Conservation (phyloP, 2,797 vertebrate species). For the Meda fulgida region DNA sequence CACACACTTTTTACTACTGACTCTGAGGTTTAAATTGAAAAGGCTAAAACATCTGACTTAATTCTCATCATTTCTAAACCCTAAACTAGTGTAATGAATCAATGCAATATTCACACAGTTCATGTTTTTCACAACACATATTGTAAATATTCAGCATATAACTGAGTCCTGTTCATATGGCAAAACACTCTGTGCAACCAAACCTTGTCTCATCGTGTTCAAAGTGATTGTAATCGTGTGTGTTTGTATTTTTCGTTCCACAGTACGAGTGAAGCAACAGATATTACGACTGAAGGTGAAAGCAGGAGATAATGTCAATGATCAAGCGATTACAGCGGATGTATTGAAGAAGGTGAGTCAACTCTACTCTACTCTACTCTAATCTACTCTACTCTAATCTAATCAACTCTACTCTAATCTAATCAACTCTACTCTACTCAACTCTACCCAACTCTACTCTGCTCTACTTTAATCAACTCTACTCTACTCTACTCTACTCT, state of each 20-base stretch:
- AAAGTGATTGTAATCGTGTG: background rate
- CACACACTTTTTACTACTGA: background rate
- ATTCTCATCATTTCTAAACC: background rate
- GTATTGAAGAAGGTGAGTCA: background rate
- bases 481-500: too few species aligned
- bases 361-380: too few species aligned
- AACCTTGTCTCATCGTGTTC: background rate
- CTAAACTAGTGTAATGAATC: background rate
- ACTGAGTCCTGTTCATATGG: too few species aligned
- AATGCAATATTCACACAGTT: too few species aligned
- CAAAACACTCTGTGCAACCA: background rate
- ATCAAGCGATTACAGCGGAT: background rate
- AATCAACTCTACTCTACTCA: too few species aligned
- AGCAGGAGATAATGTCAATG: slow-evolving; percentile 5
- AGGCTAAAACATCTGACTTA: background rate
- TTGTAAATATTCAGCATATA: background rate
- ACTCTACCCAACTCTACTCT: too few species aligned
- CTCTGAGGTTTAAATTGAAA: background rate
- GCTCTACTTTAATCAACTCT: too few species aligned
- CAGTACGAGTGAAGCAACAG: background rate
- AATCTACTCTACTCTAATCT: too few species aligned
- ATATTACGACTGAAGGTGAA: background rate
- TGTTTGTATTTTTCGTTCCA: background rate
- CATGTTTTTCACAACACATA: too few species aligned
- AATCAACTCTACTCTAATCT: too few species aligned